These are phyloP conservation scores for Laothoe populi DNA, from an alignment of 2,888 invertebrate genomes.

Conservation along the genomic window DNA sequence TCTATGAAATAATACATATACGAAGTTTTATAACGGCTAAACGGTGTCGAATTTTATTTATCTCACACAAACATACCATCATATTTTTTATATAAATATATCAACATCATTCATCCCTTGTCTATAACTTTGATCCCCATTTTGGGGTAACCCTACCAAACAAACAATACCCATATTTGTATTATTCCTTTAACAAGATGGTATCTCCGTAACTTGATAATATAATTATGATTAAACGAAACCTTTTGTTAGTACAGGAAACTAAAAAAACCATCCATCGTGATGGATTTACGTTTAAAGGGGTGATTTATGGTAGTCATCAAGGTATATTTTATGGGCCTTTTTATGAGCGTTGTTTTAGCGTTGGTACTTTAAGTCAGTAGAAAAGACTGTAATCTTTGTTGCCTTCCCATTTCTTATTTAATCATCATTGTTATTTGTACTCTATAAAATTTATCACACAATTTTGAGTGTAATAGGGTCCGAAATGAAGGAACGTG, in stretches of 20 bases:
- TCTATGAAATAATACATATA: no score
- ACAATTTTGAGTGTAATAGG: no score
- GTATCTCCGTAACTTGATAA: conserved; percentile 42
- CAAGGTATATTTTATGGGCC: conserved; percentile 24
- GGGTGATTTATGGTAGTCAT: conserved; percentile 46
- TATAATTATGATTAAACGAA: conserved; percentile 37
- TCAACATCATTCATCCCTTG: neutral
- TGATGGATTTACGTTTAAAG: conserved; percentile 59
- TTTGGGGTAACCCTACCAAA: conserved; percentile 18
- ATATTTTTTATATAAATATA: neutral
- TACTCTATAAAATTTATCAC: neutral
- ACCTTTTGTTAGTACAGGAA: neutral
- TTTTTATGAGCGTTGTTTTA: conserved; percentile 17
- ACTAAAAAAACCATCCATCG: conserved; percentile 35
- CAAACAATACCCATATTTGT: conserved; percentile 33
- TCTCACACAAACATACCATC: no score
- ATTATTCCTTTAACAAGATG: conserved; percentile 32
- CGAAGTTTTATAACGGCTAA: no score
- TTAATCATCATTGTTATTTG: neutral
- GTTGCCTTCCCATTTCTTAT: neutral
- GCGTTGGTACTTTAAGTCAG: neutral
- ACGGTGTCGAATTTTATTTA: no score
- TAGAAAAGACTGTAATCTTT: neutral
- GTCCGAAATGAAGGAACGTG: no score
- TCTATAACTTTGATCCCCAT: neutral